phyloP scores from a whole-genome alignment of 2,888 invertebrate species.

The Plebejus argus region DNA sequence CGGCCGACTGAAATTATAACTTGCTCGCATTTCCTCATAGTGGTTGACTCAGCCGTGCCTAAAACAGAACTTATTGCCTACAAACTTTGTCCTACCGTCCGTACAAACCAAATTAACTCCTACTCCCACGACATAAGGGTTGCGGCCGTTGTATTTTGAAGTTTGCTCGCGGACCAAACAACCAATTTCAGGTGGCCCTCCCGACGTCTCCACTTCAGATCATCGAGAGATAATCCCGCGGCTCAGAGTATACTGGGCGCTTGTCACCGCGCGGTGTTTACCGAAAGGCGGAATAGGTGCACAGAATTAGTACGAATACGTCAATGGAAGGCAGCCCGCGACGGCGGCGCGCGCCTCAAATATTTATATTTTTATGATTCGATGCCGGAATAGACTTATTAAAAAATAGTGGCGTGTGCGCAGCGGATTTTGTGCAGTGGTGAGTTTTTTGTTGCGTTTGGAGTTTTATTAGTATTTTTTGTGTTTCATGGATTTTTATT shows the following conservation, averaged over 20 bases:
- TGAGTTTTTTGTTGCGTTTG: neutral
- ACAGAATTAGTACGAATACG: constrained; percentile 80
- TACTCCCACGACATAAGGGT: constrained; percentile 40
- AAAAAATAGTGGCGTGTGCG: constrained; percentile 64
- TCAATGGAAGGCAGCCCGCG: constrained; percentile 69
- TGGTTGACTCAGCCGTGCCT: constrained; percentile 73
- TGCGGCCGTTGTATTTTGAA: constrained; percentile 43
- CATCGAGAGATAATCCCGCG: constrained; percentile 47
- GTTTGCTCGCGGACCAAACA: constrained; percentile 50
- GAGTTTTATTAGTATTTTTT: neutral
- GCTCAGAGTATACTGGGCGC: constrained; percentile 56
- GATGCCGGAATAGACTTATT: constrained; percentile 68
- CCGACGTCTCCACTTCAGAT: constrained; percentile 51
- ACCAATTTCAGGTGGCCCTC: constrained; percentile 55
- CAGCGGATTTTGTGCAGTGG: constrained; percentile 20
- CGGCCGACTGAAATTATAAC: constrained; percentile 75
- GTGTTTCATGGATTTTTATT: neutral
- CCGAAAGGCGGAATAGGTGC: constrained; percentile 79
- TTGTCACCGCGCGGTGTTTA: constrained; percentile 71
- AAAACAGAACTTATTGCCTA: constrained; percentile 77
- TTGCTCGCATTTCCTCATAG: constrained; percentile 78
- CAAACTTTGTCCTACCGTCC: constrained; percentile 47
- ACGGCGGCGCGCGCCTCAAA: constrained; percentile 65
- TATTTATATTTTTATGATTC: constrained; percentile 76
- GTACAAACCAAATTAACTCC: constrained; percentile 44